These are phyloP conservation scores for Cyphomyrus discorhynchus DNA, from an alignment of 2,113 vertebrate genomes.

Conservation along the genomic window DNA sequence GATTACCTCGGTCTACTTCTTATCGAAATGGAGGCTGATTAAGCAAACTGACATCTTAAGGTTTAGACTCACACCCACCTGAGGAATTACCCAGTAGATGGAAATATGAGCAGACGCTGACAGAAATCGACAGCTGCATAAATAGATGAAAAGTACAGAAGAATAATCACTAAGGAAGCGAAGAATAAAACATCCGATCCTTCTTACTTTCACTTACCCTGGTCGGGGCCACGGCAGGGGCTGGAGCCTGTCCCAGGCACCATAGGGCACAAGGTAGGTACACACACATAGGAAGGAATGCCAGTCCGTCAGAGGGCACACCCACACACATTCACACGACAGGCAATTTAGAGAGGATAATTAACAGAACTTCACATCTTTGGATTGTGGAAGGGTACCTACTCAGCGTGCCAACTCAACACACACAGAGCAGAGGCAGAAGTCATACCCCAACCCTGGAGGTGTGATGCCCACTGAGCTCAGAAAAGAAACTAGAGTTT, in stretches of 20 bases:
- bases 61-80: not conserved
- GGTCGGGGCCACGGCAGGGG: not conserved
- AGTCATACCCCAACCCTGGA: not conserved
- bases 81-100: not conserved
- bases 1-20: not conserved
- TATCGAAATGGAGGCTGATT: not conserved
- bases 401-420: not conserved
- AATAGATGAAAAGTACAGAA: not conserved
- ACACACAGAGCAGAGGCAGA: not conserved
- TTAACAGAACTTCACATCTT: not conserved
- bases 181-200: not conserved
- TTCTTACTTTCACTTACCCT: not conserved
- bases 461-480: not conserved
- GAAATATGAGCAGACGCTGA: not conserved
- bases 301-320: not conserved
- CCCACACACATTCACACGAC: not conserved
- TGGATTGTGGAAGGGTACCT: not conserved
- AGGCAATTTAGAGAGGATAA: not conserved
- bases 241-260: not conserved
- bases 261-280: not conserved
- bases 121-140: not conserved
- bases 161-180: not conserved
- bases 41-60: not conserved
- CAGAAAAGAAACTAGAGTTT: not conserved
- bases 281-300: not conserved